phyloP scores from a whole-genome alignment of 2,888 invertebrate species.

The Penaeus monodon region DNA sequence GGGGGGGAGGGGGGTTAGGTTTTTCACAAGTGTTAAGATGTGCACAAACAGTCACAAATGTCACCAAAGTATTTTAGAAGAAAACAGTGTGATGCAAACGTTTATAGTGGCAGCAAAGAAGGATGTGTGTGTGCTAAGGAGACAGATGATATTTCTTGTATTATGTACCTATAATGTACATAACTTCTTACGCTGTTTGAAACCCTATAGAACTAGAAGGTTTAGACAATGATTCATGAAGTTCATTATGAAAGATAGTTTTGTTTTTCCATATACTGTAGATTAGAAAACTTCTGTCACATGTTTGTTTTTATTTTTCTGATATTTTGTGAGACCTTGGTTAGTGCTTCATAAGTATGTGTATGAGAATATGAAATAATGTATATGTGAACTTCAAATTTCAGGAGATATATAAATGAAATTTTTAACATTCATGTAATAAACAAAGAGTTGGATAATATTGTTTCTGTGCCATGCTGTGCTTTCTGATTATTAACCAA shows the following conservation, averaged over 20 bases:
- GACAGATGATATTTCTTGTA: slow-evolving; percentile 30
- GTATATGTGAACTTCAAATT: slow-evolving; percentile 38
- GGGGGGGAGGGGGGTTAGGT: neutral
- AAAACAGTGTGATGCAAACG: neutral
- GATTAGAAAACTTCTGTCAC: too few relatives aligned
- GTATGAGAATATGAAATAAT: slow-evolving; percentile 27
- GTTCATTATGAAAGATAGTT: too few relatives aligned
- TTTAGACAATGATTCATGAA: slow-evolving; percentile 5
- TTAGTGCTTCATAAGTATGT: slow-evolving; percentile 17
- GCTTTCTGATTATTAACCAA: too few relatives aligned
- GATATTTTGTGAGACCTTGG: neutral
- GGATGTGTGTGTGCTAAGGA: slow-evolving; percentile 24
- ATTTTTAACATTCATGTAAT: slow-evolving; percentile 51
- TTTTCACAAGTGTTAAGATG: neutral
- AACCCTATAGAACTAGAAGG: slow-evolving; percentile 12
- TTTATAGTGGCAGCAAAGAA: slow-evolving; percentile 9
- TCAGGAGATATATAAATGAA: slow-evolving; percentile 48
- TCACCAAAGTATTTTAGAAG: slow-evolving; percentile 17
- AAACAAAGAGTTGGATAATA: slow-evolving; percentile 24
- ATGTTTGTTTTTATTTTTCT: too few relatives aligned
- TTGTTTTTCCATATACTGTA: too few relatives aligned
- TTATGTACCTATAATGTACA: slow-evolving; percentile 29
- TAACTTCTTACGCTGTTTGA: slow-evolving; percentile 41
- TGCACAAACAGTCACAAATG: slow-evolving; percentile 10
- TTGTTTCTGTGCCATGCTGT: neutral